phyloP scores from a whole-genome alignment of 2,797 vertebrate genomes.

The Sebastiscus tertius region DNA sequence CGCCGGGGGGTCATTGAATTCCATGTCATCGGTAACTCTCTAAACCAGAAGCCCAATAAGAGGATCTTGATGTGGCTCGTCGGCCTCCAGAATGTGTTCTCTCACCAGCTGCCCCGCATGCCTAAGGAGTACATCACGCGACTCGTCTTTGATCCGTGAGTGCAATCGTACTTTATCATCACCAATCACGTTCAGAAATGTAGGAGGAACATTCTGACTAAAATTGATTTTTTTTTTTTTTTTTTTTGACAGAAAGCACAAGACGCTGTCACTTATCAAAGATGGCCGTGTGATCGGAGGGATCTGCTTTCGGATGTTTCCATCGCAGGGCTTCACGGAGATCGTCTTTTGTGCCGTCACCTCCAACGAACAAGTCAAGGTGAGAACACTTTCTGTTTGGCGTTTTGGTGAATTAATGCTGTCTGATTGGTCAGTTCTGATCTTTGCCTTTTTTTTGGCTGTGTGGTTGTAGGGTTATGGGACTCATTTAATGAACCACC shows the following conservation, averaged over 20 bases:
- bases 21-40: slow-evolving; percentile 95
- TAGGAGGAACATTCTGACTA: neutral
- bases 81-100: slow-evolving; percentile 98
- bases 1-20: slow-evolving; percentile 96
- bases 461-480: slow-evolving; percentile 90
- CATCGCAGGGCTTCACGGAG: slow-evolving; percentile 97
- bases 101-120: slow-evolving; percentile 97
- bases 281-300: slow-evolving; percentile 99
- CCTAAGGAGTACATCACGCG: slow-evolving; percentile 98
- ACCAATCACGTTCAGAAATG: neutral
- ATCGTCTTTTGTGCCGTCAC: slow-evolving; percentile 99
- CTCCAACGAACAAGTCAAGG: slow-evolving; percentile 99
- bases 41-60: slow-evolving; percentile 97
- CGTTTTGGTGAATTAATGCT: neutral
- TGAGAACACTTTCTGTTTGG: slow-evolving; percentile 60
- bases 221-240: neutral
- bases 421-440: neutral
- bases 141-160: slow-evolving; percentile 98
- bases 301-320: slow-evolving; percentile 99
- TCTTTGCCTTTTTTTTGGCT: neutral
- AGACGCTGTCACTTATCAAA: slow-evolving; percentile 97
- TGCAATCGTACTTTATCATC: slow-evolving; percentile 9
- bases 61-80: slow-evolving; percentile 98
- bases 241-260: slow-evolving; percentile 90
- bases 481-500: slow-evolving; percentile 98